A percentile compares a stretch with the other conserved stretches of the same genome.
Evolutionary conservation across 2,797 vertebrate genomes (phyloP).

Genomic region (Enteromius anoplus): DNA sequence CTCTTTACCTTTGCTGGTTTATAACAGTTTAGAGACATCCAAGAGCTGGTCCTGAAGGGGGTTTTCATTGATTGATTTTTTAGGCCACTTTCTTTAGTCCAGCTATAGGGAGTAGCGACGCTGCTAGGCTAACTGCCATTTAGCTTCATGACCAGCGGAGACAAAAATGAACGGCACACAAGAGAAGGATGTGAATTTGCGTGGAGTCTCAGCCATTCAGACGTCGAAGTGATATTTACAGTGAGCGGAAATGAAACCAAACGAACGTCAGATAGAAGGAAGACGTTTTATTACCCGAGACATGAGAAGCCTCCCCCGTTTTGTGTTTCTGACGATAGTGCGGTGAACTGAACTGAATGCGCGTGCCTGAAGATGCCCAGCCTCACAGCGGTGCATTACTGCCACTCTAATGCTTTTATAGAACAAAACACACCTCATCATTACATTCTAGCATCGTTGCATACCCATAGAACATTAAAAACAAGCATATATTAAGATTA

Average conservation of each 20-base stretch:
- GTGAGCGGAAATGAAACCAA: constrained; percentile 24
- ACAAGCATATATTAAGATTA: neutral
- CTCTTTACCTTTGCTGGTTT: constrained; percentile 21
- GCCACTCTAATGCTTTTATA: constrained; percentile 34
- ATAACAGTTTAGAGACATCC: constrained; percentile 28
- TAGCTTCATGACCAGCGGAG: constrained; percentile 49
- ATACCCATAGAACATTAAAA: neutral
- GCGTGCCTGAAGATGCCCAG: constrained; percentile 38
- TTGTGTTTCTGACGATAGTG: constrained; percentile 13
- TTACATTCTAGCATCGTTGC: neutral
- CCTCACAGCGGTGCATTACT: constrained; percentile 24
- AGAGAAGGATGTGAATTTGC: neutral
- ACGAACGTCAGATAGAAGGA: neutral
- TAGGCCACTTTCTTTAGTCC: constrained; percentile 36
- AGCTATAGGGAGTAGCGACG: constrained; percentile 32
- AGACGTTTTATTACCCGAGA: constrained; percentile 35
- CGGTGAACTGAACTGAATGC: constrained; percentile 15
- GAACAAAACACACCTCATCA: constrained; percentile 23
- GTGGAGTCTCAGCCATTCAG: constrained; percentile 31
- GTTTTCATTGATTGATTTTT: constrained; percentile 15
- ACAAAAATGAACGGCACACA: constrained; percentile 35
- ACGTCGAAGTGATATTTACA: neutral
- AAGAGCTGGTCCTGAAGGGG: constrained; percentile 1
- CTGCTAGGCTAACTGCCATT: constrained; percentile 46
- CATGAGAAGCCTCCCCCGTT: constrained; percentile 15